Percentiles rank a stretch among this genome's conserved stretches.
These are phyloP conservation scores for Ammodytes dubius DNA, from an alignment of 2,113 vertebrate species.

Conservation along the genomic window DNA sequence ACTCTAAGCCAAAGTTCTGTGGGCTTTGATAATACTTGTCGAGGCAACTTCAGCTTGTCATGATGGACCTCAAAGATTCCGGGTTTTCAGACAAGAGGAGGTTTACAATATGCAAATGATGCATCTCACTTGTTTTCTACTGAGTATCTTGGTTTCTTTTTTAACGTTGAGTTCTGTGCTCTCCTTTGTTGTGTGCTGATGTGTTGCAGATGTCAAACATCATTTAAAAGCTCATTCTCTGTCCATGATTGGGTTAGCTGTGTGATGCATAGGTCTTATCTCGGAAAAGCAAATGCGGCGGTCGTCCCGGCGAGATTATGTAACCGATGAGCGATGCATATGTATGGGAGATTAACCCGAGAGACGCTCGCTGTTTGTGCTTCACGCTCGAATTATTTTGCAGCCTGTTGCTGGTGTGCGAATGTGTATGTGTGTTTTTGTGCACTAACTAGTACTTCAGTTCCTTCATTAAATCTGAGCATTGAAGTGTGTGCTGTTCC, in stretches of 20 bases:
- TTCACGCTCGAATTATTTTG: constrained; percentile 37
- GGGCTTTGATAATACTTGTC: constrained; percentile 17
- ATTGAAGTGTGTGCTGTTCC: constrained; percentile 58
- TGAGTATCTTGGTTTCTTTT: not conserved
- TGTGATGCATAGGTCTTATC: constrained; percentile 42
- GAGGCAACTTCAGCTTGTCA: constrained; percentile 22
- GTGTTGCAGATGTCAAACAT: not conserved
- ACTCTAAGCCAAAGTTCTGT: constrained; percentile 36
- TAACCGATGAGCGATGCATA: constrained; percentile 61
- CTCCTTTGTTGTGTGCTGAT: not conserved
- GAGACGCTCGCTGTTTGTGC: constrained; percentile 44
- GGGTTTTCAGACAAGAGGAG: constrained; percentile 16
- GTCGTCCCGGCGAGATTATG: constrained; percentile 52
- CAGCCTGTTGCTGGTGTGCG: constrained; percentile 26
- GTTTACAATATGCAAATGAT: constrained; percentile 7
- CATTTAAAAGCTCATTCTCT: not conserved
- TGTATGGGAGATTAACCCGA: constrained; percentile 46
- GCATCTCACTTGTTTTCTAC: not conserved
- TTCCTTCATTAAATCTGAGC: constrained; percentile 61
- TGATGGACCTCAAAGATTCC: constrained; percentile 15
- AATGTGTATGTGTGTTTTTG: constrained; percentile 16
- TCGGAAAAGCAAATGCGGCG: constrained; percentile 43
- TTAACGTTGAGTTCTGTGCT: not conserved
- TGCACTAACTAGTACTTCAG: constrained; percentile 30
- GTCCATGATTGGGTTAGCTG: constrained; percentile 22